Conservation (phyloP, 2,113 vertebrate species). For the Lamprotornis superbus region DNA sequence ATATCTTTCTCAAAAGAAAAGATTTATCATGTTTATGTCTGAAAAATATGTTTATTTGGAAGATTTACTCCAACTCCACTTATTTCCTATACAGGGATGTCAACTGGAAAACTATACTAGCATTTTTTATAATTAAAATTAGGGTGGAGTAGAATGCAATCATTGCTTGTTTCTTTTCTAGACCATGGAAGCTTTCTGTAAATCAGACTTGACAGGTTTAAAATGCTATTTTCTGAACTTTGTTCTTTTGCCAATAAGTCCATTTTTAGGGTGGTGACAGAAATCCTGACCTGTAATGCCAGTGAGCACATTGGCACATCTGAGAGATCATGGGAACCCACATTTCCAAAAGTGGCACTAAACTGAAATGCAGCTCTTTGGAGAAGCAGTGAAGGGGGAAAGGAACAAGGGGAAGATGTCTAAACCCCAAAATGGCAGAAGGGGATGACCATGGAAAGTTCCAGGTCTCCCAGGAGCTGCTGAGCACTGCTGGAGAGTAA, state of each 20-base stretch:
- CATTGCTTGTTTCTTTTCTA: constrained; percentile 33
- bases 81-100: constrained; percentile 28
- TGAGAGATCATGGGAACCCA: neutral
- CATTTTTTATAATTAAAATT: constrained; percentile 56
- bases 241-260: neutral
- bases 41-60: constrained; percentile 44
- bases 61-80: constrained; percentile 29
- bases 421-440: neutral
- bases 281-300: neutral
- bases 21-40: constrained; percentile 55
- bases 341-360: neutral
- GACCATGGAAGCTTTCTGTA: constrained; percentile 8
- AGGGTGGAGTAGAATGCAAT: constrained; percentile 40
- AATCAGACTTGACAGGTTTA: constrained; percentile 54
- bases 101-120: constrained; percentile 34
- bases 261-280: neutral
- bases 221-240: neutral
- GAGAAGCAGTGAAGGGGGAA: neutral
- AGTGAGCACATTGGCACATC: neutral
- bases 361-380: neutral
- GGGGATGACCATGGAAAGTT: fast-evolving
- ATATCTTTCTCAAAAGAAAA: constrained; percentile 51
- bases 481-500: neutral
- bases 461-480: neutral
- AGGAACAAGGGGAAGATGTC: neutral